These are phyloP conservation scores for Callyntrura sp. DNA, from an alignment of 2,888 invertebrate genomes.

Conservation along the genomic window DNA sequence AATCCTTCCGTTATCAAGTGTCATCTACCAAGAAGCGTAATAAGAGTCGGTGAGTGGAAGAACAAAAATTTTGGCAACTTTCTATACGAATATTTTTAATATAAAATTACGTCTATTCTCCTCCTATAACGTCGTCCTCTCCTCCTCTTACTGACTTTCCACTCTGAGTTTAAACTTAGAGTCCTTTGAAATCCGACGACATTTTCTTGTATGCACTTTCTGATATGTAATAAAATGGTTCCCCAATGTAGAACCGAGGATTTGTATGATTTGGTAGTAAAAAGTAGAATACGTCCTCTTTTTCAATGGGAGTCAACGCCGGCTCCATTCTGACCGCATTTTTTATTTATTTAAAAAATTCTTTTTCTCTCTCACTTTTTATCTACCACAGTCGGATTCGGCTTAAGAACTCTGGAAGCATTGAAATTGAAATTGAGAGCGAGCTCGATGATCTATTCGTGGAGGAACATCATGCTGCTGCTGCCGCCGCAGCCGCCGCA, in stretches of 20 bases:
- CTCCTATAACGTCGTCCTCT: too few relatives aligned
- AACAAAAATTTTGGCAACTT: conserved; percentile 38
- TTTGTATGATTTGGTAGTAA: not conserved
- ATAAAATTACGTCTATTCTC: not conserved
- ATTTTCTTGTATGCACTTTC: too few relatives aligned
- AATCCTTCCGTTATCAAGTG: conserved; percentile 83
- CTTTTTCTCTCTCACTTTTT: conserved; percentile 42
- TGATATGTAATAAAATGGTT: too few relatives aligned
- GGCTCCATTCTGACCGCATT: conserved; percentile 56
- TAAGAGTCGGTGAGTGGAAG: conserved; percentile 79
- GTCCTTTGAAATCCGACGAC: conserved; percentile 16
- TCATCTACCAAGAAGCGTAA: conserved; percentile 78
- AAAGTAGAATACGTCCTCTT: conserved; percentile 53
- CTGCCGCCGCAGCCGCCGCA: conserved; percentile 44
- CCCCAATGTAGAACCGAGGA: too few relatives aligned
- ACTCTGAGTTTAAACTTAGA: not conserved
- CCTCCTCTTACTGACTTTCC: not conserved
- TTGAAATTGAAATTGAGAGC: too few relatives aligned
- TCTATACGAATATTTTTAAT: conserved; percentile 27
- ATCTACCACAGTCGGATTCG: conserved; percentile 84
- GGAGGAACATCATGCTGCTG: conserved; percentile 79
- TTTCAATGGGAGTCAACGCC: conserved; percentile 1
- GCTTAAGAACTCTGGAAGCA: conserved; percentile 85
- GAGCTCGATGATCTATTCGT: too few relatives aligned
- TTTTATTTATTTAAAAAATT: conserved; percentile 13